Percentiles rank a stretch among this genome's conserved stretches.
Evolutionary conservation across 1,140 invertebrate genomes (phyloP).

Genomic region (Ruditapes philippinarum): DNA sequence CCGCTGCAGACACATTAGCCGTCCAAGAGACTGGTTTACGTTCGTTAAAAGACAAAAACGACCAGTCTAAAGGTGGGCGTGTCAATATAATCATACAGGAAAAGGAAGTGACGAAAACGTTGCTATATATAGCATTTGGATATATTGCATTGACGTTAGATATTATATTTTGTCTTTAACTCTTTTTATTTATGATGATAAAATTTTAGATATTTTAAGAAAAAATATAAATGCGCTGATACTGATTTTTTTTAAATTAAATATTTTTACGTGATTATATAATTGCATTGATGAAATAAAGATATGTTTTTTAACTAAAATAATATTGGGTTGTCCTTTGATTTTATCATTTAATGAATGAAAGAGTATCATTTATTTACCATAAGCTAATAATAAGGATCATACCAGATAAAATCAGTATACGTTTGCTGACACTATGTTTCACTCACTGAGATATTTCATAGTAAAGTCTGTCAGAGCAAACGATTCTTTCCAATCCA

Average conservation of each 20-base stretch:
- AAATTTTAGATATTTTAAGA: background rate
- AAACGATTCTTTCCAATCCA: no score
- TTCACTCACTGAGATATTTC: no score
- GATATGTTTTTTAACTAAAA: background rate
- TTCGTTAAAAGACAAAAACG: constrained; percentile 67
- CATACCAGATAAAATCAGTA: no score
- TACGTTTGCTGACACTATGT: no score
- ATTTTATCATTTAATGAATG: background rate
- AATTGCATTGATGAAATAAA: no score
- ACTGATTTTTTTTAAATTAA: no score
- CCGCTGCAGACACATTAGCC: constrained; percentile 77
- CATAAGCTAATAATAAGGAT: no score
- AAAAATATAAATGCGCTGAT: background rate
- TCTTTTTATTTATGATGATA: background rate
- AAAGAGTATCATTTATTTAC: no score
- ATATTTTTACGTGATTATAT: no score
- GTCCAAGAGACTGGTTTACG: constrained; percentile 78
- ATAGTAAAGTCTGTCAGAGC: no score
- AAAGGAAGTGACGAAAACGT: background rate
- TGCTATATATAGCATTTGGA: background rate
- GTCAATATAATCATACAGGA: constrained; percentile 65
- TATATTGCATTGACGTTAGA: background rate
- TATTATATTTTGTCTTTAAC: background rate
- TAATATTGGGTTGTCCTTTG: background rate
- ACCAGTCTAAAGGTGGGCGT: constrained; percentile 66